Percentiles rank a stretch among this genome's conserved stretches.
Evolutionary conservation across 2,113 vertebrate species (phyloP).

Genomic region (Heptranchias perlo): DNA sequence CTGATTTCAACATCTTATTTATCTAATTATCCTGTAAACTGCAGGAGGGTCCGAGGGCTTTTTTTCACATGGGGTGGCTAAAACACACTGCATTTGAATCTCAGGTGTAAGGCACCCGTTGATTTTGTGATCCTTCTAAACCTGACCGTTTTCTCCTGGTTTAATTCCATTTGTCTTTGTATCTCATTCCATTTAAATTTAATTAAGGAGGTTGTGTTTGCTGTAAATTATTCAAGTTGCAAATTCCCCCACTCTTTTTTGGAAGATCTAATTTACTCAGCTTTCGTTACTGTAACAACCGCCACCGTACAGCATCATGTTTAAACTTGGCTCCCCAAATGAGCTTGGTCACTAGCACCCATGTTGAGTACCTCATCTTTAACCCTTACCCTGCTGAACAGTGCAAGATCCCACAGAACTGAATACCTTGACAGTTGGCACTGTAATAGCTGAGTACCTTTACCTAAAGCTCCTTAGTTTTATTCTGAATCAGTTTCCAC

Average conservation of each 20-base stretch:
- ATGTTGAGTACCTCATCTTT: not conserved
- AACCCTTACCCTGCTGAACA: not conserved
- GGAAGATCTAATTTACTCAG: conserved; percentile 10
- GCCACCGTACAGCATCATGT: not conserved
- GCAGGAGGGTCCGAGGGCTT: not conserved
- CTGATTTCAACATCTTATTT: not conserved
- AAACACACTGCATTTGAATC: not conserved
- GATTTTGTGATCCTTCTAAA: conserved; percentile 2
- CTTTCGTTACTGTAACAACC: not conserved
- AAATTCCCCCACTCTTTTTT: not conserved
- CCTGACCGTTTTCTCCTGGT: not conserved
- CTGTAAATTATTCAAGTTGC: conserved; percentile 18
- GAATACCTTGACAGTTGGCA: not conserved
- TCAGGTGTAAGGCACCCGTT: not conserved
- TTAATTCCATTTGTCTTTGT: not conserved
- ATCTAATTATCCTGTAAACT: not conserved
- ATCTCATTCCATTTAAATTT: not conserved
- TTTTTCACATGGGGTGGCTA: not conserved
- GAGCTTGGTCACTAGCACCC: not conserved
- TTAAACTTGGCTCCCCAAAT: not conserved
- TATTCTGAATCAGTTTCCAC: not conserved
- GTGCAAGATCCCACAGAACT: not conserved
- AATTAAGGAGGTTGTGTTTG: not conserved
- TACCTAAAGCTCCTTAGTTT: not conserved
- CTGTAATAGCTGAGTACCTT: not conserved